phyloP scores from a whole-genome alignment of 2,113 vertebrate species.

The Daboia siamensis region DNA sequence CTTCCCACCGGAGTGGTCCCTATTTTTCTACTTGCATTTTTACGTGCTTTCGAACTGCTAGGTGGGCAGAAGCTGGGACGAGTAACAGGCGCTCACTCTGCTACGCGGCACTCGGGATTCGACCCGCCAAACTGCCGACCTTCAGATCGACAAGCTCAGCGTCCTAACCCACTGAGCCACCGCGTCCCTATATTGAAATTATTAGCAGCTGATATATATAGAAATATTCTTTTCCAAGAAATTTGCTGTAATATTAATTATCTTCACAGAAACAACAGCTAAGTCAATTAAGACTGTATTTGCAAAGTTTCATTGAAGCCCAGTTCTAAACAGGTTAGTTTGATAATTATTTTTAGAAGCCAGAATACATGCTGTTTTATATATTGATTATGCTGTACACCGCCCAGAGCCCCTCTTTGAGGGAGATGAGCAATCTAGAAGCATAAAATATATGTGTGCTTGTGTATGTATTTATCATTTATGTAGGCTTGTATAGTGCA shows the following conservation, averaged over 20 bases:
- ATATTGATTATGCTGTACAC: neutral
- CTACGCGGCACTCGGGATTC: no score
- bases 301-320: constrained; percentile 3
- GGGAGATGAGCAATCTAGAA: neutral
- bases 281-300: constrained; percentile 47
- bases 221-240: constrained; percentile 47
- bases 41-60: no score
- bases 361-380: neutral
- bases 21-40: no score
- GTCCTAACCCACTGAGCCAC: no score
- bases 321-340: neutral
- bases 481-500: neutral
- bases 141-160: no score
- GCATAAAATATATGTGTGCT: neutral
- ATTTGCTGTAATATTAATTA: constrained; percentile 54
- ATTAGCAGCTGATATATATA: constrained; percentile 44
- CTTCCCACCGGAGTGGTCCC: no score
- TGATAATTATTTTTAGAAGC: neutral
- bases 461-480: neutral
- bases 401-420: neutral
- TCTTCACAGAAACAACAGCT: constrained; percentile 45
- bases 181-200: no score
- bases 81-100: no score
- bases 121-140: no score
- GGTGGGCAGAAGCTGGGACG: no score